Evolutionary conservation across 2,888 invertebrate genomes (phyloP), one percentile per base, ranked within the genome.

Genomic region (Pyrochroa serraticornis): DNA sequence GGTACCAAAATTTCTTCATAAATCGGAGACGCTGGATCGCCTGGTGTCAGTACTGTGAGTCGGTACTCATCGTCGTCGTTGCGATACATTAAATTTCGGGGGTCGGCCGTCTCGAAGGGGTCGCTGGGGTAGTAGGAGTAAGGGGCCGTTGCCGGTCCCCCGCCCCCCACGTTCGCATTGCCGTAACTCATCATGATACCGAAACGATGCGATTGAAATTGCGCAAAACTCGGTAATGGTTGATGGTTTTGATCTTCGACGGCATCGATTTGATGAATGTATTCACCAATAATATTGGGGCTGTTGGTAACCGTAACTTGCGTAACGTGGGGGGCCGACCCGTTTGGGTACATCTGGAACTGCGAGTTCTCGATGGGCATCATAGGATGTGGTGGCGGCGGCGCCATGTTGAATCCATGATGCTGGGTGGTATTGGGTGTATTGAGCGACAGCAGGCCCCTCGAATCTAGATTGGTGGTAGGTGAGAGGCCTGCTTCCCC

Each of bases 401-500:
- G 74, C 48, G 77, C 65, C 71, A 75, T 70, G 69, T 67, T 71
- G 73, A 70, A 79, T 73, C 69, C 79, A 63, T 71, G 70, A 67
- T 75, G 79, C 69, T 76, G 82, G 82, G 83, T 82, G 85, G 82
- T 83, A 84, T 85, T 82, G 85, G 85, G 85, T 85, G 85, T 86
- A 86, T 86, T 86, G 83, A 87, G 87, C 84, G 88, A 84, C 81
- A 87, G 91, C 92, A 92, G 92, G 92, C 91, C 92, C 91, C 92
- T 91, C 92, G 91, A 84, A 83, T 85, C 87, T 83, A 88, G 85
- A 85, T 86, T 89, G 89, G 87, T 87, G 84, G 87, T 86, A 86
- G 87, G 90, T 89, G 92, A 92, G 91, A 90, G 92, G 90, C 92
- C 92, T 92, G 92, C 92, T 87, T 91, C 90, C 91, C 91, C 91